Evolutionary conservation across 1,140 invertebrate species (phyloP).

Genomic region (Drosophila kepulauana): DNA sequence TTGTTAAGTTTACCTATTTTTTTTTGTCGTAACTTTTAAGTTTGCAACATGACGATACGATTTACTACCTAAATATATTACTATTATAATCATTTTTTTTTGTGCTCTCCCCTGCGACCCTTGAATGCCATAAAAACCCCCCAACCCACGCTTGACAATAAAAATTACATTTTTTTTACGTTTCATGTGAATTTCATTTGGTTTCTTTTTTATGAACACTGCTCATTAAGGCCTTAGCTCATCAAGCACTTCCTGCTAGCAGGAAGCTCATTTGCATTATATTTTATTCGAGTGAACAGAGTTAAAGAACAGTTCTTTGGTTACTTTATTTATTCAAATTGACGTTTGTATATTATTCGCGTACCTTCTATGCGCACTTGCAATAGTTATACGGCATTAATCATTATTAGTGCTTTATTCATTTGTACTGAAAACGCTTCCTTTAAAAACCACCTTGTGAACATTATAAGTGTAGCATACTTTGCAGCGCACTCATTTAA

Average conservation of each 20-base stretch:
- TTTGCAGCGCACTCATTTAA: no score
- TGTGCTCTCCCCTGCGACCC: not conserved
- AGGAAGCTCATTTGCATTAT: not conserved
- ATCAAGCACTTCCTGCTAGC: not conserved
- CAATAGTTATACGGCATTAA: no score
- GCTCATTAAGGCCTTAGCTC: not conserved
- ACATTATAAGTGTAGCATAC: no score
- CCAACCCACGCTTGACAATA: constrained; percentile 20
- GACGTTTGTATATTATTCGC: no score
- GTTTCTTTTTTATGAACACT: not conserved
- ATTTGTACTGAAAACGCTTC: no score
- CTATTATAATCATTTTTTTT: constrained; percentile 11
- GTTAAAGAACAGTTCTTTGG: no score
- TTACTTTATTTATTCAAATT: not conserved
- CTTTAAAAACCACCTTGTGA: no score
- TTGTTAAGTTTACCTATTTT: constrained; percentile 59
- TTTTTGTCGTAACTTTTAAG: constrained; percentile 5
- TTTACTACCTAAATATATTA: constrained; percentile 13
- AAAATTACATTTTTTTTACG: constrained; percentile 18
- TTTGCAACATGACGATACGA: constrained; percentile 4
- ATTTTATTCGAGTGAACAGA: not conserved
- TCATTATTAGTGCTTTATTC: no score
- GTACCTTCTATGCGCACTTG: no score
- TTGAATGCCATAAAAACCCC: no score
- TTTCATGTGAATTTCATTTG: constrained; percentile 16